These are phyloP conservation scores for Mastomys coucha DNA, from an alignment of 2,113 vertebrate species.

Conservation along the genomic window DNA sequence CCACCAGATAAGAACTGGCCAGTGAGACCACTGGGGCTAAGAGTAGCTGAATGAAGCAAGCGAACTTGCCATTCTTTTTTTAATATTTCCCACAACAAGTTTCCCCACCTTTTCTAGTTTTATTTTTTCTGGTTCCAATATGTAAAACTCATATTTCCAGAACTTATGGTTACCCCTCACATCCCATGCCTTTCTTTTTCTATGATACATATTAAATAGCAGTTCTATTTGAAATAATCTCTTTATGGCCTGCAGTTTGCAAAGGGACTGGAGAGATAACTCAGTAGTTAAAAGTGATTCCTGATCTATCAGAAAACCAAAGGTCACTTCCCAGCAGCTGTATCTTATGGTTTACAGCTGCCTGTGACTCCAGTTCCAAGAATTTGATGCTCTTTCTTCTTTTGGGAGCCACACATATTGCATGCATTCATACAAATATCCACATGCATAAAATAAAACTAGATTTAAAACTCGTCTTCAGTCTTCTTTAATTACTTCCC, in stretches of 20 bases:
- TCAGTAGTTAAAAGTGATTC: background rate
- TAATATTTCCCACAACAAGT: too few relatives aligned
- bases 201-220: background rate
- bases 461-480: background rate
- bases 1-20: too few relatives aligned
- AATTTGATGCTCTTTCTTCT: background rate
- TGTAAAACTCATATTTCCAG: background rate
- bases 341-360: background rate
- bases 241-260: background rate
- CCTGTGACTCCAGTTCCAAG: too few relatives aligned
- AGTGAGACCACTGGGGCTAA: too few relatives aligned
- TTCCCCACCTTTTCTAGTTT: background rate
- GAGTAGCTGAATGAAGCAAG: too few relatives aligned
- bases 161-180: background rate
- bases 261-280: background rate
- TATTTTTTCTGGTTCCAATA: background rate
- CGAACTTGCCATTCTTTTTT: too few relatives aligned
- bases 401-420: too few relatives aligned
- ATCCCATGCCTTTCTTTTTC: background rate
- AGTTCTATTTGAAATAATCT: constrained; percentile 11
- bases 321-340: background rate
- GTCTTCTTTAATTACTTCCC: background rate
- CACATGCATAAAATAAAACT: background rate
- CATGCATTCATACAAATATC: background rate
- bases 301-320: background rate